Percentiles rank a stretch among this genome's conserved stretches.
These are phyloP conservation scores for Euglossa dilemma DNA, from an alignment of 1,140 invertebrate species.

Conservation along the genomic window DNA sequence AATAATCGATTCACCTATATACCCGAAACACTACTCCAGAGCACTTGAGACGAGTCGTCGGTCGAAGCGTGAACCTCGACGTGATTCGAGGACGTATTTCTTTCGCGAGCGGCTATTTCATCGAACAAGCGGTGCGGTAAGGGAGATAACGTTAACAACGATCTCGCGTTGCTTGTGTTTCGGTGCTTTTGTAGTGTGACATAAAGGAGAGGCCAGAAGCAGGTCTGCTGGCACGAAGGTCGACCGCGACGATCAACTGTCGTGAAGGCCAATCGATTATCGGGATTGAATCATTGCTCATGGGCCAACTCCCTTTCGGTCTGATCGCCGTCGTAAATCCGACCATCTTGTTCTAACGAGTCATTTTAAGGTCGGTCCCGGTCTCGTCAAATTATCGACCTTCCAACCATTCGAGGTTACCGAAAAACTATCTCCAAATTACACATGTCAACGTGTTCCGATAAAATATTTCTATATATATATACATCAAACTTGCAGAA, in stretches of 20 bases:
- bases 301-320: slow-evolving; percentile 25
- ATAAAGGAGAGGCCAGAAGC: slow-evolving; percentile 8
- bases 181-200: slow-evolving; percentile 20
- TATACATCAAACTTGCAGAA: no score
- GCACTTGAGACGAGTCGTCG: not conserved
- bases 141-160: slow-evolving; percentile 22
- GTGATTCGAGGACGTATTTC: not conserved
- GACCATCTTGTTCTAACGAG: not conserved
- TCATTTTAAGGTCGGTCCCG: not conserved
- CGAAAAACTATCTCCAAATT: not conserved
- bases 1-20: not conserved
- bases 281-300: slow-evolving; percentile 36
- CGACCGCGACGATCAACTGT: slow-evolving; percentile 15
- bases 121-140: not conserved
- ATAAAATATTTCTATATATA: no score
- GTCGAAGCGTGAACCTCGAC: not conserved
- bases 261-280: slow-evolving; percentile 24
- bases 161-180: slow-evolving; percentile 22
- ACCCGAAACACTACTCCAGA: not conserved
- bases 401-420: not conserved
- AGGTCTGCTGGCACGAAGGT: slow-evolving; percentile 21
- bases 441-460: not conserved
- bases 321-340: not conserved
- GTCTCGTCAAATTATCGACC: not conserved
- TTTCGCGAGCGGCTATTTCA: not conserved